These are phyloP conservation scores for Glandiceps talaboti DNA, from an alignment of 53 echinoderm and acorn worm species.

Conservation along the genomic window DNA sequence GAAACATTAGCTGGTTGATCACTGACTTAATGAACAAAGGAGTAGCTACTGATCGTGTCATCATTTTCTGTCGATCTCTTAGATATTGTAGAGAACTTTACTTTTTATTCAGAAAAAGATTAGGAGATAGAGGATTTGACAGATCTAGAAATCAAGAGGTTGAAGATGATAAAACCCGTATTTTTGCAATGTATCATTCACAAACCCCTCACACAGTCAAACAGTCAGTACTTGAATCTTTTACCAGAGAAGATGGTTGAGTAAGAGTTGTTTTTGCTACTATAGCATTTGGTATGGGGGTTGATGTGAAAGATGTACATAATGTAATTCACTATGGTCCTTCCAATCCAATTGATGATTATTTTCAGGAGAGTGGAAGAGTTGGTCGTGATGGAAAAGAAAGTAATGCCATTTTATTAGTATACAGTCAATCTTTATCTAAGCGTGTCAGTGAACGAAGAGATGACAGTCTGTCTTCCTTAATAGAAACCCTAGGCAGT, in stretches of 20 bases:
- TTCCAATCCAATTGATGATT: constrained; percentile 10
- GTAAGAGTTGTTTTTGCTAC: constrained; percentile 13
- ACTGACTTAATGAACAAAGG: not conserved
- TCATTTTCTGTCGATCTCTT: not conserved
- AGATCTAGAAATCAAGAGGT: not conserved
- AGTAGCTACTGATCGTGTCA: not conserved
- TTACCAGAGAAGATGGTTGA: not conserved
- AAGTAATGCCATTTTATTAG: constrained; percentile 4
- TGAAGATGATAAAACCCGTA: not conserved
- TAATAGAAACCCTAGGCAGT: not conserved
- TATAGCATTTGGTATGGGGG: constrained; percentile 19
- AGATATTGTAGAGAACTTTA: not conserved
- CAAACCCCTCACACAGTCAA: constrained; percentile 12
- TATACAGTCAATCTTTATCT: not conserved
- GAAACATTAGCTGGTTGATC: constrained; percentile 8
- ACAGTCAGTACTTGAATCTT: not conserved
- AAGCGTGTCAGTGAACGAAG: not conserved
- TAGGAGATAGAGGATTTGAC: constrained; percentile 1
- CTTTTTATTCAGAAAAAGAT: constrained; percentile 4
- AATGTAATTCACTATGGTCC: constrained; percentile 1
- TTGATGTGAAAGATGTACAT: constrained; percentile 8
- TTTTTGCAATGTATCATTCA: constrained; percentile 16
- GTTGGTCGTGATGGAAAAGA: constrained; percentile 15
- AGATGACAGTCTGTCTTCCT: not conserved
- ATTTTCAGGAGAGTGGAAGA: constrained; percentile 14